phyloP scores from a whole-genome alignment of 2,797 vertebrate genomes.

The Lophotriccus pileatus region DNA sequence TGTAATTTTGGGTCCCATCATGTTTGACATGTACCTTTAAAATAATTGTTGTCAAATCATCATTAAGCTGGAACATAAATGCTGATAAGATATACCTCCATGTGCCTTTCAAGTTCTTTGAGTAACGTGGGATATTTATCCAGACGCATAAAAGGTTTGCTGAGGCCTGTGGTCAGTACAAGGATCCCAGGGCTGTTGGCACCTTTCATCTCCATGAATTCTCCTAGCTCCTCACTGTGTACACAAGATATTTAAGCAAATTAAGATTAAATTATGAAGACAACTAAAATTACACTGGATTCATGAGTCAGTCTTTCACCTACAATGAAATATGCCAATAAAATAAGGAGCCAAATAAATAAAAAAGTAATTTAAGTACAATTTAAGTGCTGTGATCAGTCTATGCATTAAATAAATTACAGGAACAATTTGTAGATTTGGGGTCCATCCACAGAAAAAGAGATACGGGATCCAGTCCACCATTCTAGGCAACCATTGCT shows the following conservation, averaged over 20 bases:
- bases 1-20: slow-evolving; percentile 21
- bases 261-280: not conserved
- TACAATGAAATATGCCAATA: not conserved
- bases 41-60: slow-evolving; percentile 67
- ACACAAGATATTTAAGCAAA: not conserved
- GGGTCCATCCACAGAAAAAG: not conserved
- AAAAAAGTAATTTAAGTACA: not conserved
- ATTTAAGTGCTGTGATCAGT: not conserved
- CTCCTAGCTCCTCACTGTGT: slow-evolving; percentile 89
- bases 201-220: slow-evolving; percentile 95
- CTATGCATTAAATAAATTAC: not conserved
- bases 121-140: slow-evolving; percentile 96
- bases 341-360: not conserved
- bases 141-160: slow-evolving; percentile 97
- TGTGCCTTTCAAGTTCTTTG: slow-evolving; percentile 97
- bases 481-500: not conserved
- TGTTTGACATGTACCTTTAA: slow-evolving; percentile 68
- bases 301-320: not conserved
- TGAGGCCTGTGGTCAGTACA: slow-evolving; percentile 93
- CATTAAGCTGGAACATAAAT: slow-evolving; percentile 73
- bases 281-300: not conserved
- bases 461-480: not conserved
- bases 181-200: slow-evolving; percentile 93
- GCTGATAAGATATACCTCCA: slow-evolving; percentile 88
- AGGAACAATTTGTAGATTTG: not conserved